Conservation (phyloP, 2,113 vertebrate species). For the Xenopus borealis region DNA sequence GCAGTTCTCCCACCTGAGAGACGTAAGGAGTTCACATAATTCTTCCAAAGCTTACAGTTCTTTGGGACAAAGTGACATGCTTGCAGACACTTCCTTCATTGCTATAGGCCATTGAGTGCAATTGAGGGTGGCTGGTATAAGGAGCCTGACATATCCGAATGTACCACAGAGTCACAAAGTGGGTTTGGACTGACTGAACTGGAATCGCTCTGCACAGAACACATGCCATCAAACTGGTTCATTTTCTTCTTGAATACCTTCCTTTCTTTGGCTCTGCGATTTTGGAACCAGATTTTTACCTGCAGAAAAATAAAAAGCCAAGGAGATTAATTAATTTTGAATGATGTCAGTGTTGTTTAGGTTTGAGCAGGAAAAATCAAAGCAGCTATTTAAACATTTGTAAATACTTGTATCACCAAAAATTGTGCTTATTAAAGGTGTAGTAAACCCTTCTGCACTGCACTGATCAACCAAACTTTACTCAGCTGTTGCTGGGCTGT, state of each 20-base stretch:
- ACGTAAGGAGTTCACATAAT: neutral
- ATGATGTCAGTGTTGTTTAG: no score
- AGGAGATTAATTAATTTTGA: no score
- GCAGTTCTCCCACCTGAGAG: neutral
- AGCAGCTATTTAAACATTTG: no score
- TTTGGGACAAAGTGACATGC: slow-evolving; percentile 80
- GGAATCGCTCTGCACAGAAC: slow-evolving; percentile 85
- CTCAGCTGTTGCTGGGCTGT: no score
- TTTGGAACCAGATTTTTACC: slow-evolving; percentile 96
- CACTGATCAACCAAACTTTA: no score
- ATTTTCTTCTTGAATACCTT: slow-evolving; percentile 92
- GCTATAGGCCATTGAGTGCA: slow-evolving; percentile 68
- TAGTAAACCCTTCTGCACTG: no score
- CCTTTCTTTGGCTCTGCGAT: slow-evolving; percentile 86
- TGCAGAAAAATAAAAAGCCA: slow-evolving; percentile 47
- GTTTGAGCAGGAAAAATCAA: no score
- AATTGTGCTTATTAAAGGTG: no score
- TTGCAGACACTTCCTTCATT: slow-evolving; percentile 52
- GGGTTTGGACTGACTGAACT: slow-evolving; percentile 83
- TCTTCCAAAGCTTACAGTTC: slow-evolving; percentile 3
- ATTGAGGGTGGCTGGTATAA: slow-evolving; percentile 68
- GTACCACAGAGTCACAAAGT: slow-evolving; percentile 66
- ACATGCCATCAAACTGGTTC: slow-evolving; percentile 82
- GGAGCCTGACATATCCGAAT: slow-evolving; percentile 52
- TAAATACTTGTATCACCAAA: no score